Evolutionary conservation across 2,113 vertebrate genomes (phyloP), one percentile per base, ranked within the genome.

Genomic region (Pandion haliaetus): DNA sequence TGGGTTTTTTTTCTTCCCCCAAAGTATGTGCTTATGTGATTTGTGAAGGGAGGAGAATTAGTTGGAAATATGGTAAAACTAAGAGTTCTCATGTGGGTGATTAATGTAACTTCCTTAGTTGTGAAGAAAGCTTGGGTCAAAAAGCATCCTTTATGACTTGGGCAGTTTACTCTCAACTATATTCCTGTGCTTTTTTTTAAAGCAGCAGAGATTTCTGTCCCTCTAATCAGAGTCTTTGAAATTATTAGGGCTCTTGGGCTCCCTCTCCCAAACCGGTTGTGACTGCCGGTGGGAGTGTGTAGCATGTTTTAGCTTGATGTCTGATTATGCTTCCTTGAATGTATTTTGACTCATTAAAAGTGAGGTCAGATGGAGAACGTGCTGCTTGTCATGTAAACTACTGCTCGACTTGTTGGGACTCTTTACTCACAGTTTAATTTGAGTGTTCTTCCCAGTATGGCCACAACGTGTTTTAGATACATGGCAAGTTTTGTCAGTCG

Each of bases 351-450:
- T 97, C 95, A 96, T 50, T 81, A 69, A 34, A 12, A 11, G 87
- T 96, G 95, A 97, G 97, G 66, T 97, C 96, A 97, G 87, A 57
- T 31, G 74, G 95, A 84, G 91, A 96, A 96, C 96, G 96, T 97
- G 97, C 97, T 70, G 82, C 78, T 66, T 7, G 81, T 91, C 96
- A 90, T 86, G 96, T 91, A 77, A 88, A 13, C 91, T 92, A 20
- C 77, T 49, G 77, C 86, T 82, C 3, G 1, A 19, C 95, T 86
- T 23, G 24, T 6, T 9, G 82, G 38, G 38, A 17, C 31, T 89
- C 91, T 66, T 77, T 29, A 13, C 77, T 91, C 76, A 12, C 36
- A 0, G 44, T 1, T 16, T 52, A 21, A 67, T 77, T 58, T 12
- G 58, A 24, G 32, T 63, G 54, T 67, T 83, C 52, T 76, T 79